Evolutionary conservation across 2,888 invertebrate species (phyloP).

Genomic region (Epistrophe grossulariae): DNA sequence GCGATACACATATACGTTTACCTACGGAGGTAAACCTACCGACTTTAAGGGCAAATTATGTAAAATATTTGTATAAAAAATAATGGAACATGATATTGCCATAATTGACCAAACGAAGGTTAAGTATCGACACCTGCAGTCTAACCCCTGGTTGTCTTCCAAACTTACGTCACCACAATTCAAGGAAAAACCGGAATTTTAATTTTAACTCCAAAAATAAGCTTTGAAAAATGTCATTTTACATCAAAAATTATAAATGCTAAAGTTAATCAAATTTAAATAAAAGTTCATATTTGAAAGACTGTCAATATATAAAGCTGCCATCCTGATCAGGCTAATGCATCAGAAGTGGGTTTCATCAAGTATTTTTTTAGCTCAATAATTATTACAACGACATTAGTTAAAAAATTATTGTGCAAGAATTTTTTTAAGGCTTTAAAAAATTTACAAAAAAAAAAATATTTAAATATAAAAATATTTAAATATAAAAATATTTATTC

Average conservation of each 20-base stretch:
- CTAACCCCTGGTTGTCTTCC: not conserved
- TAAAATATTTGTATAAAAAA: not conserved
- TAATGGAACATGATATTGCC: not conserved
- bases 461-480: not conserved
- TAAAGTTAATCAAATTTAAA: too few relatives aligned
- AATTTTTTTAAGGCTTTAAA: too few relatives aligned
- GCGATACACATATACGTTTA: not conserved
- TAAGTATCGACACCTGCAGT: not conserved
- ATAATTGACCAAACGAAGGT: not conserved
- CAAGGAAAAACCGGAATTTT: not conserved
- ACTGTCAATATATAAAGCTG: too few relatives aligned
- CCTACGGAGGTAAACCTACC: not conserved
- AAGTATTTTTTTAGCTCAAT: too few relatives aligned
- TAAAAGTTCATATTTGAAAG: too few relatives aligned
- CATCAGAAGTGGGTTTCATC: too few relatives aligned
- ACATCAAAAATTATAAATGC: too few relatives aligned
- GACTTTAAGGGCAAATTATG: not conserved
- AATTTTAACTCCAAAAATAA: not conserved
- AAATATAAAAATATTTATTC: not conserved
- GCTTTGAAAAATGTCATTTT: too few relatives aligned
- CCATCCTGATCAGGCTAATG: too few relatives aligned
- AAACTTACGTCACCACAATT: not conserved
- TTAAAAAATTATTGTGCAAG: too few relatives aligned
- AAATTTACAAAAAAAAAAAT: too few relatives aligned
- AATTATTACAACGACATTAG: too few relatives aligned